Conservation (phyloP, 2,888 invertebrate species). For the Drosophila mimica region DNA sequence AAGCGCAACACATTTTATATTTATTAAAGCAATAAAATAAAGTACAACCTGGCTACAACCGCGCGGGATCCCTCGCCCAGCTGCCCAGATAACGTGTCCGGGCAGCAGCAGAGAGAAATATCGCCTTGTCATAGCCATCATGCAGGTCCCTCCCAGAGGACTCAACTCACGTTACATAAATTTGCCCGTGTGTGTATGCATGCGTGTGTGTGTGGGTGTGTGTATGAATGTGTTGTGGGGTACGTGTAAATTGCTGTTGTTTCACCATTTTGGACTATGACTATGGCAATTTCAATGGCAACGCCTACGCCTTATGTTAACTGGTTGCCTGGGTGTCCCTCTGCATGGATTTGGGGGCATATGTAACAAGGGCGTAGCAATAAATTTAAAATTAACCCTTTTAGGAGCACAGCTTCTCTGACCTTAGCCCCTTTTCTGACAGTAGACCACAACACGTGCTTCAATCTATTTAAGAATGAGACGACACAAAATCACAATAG, state of each 20-base stretch:
- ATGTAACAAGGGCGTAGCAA: slow-evolving; percentile 67
- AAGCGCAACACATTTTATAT: slow-evolving; percentile 68
- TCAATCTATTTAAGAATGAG: slow-evolving; percentile 45
- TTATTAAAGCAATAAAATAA: slow-evolving; percentile 80
- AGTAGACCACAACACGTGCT: slow-evolving; percentile 22
- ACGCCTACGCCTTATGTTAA: slow-evolving; percentile 46
- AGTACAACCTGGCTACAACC: slow-evolving; percentile 55
- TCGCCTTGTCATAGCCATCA: slow-evolving; percentile 72
- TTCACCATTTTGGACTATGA: slow-evolving; percentile 57
- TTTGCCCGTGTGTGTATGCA: slow-evolving; percentile 35
- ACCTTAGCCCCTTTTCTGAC: slow-evolving; percentile 56
- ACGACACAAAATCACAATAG: slow-evolving; percentile 3
- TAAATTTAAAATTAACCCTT: slow-evolving; percentile 82
- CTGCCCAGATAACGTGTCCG: slow-evolving; percentile 68
- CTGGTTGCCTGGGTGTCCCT: slow-evolving; percentile 36
- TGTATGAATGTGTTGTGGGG: slow-evolving; percentile 13
- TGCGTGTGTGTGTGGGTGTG: neutral
- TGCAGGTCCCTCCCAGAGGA: slow-evolving; percentile 57
- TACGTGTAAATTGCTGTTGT: slow-evolving; percentile 57
- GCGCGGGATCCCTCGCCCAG: neutral
- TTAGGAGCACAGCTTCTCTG: slow-evolving; percentile 70
- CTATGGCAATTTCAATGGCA: slow-evolving; percentile 15
- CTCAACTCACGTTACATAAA: slow-evolving; percentile 63
- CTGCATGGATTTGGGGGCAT: slow-evolving; percentile 56
- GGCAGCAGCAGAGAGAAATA: slow-evolving; percentile 64